Evolutionary conservation across 2,888 invertebrate genomes (phyloP), one percentile per base, ranked within the genome.

Genomic region (Nemotelus nigrinus): DNA sequence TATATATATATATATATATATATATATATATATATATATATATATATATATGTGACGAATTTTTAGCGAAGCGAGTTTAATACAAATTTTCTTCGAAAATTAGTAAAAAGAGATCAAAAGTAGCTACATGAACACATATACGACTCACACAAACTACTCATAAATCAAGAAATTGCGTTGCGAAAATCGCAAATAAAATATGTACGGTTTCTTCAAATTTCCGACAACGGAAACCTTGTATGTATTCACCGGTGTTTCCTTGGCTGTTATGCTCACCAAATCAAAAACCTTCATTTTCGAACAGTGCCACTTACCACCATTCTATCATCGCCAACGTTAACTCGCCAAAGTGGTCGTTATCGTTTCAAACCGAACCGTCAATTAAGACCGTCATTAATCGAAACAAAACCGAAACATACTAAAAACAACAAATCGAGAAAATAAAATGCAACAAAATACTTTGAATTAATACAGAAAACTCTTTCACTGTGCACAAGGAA

Each of bases 201-300:
- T 8, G 1, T 8, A 53, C 3, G 25, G 10, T 6, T 8, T 57
- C 57, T 57, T 8, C 3, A 60, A 60, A 39, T 60, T 67, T 47
- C 67, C 50, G 67, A 48, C 67, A 50, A 48, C 67, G 67, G 67
- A 67, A 48, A 47, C 47, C 67, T 67, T 67, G 50, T 48, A 48
- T 48, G 50, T 50, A 45, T 47, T 48, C 50, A 67, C 48, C 48
- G 67, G 47, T 67, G 67, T 67, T 67, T 67, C 67, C 48, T 67
- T 39, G 25, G 47, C n/a, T n/a, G n/a, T 10, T 48, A 67, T 47
- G 47, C 2, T 47, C 6, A 48, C 25, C 7, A 67, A 48, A 48
- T 48, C 39, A 48, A 67, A 67, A 65, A 67, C 25, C 67, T 48
- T 67, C 25, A 48, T 67, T 67, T 67, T 67, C n/a, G 67, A 48